Base-by-base conservation (phyloP, 2,888 invertebrate species). In the Lycia hirtaria region DNA sequence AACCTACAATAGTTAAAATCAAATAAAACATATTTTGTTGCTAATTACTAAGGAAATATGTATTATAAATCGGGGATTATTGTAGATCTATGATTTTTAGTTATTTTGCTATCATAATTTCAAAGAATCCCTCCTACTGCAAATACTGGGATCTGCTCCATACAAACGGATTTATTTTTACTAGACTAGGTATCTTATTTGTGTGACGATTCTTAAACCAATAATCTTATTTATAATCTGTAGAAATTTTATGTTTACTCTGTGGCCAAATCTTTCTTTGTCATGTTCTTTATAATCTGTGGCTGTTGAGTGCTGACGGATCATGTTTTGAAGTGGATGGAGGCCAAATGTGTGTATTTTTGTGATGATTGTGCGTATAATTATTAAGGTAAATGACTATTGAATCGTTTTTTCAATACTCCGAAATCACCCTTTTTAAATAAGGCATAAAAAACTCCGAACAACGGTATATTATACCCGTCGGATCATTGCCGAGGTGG, bases 301-400 rank as follows among this genome's bases (percentile, higher is more conserved):
- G 66, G 67, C 56, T 65, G 71, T 66, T 70, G 72, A 70, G 72
- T 80, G 79, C 78, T 89, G 90, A 90, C 90, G 83, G 88, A 88
- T 88, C 84, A 87, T 88, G 88, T 88, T 90, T 90, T 90, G 87
- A 89, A 87, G 90, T 88, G 85, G 83, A 75, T 79, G 83, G 73
- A 83, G 83, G 83, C 73, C 81, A 79, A 80, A 86, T 85, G 85
- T 89, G 87, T 87, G 57, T 88, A 87, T 83, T 85, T 88, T 88
- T 91, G 91, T 91, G 89, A 91, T 90, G 91, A 86, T 83, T 89
- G 83, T 87, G 83, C 87, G 83, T 87, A 80, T 83, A 81, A 84
- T 81, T 87, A 85, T 69, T 87, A 87, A 91, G 91, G 91, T 91
- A 91, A 82, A 37, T 77, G 72, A 52, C 60, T 58, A 62, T 65